Base-by-base conservation (phyloP, 2,797 vertebrate species). In the Melanogrammus aeglefinus region DNA sequence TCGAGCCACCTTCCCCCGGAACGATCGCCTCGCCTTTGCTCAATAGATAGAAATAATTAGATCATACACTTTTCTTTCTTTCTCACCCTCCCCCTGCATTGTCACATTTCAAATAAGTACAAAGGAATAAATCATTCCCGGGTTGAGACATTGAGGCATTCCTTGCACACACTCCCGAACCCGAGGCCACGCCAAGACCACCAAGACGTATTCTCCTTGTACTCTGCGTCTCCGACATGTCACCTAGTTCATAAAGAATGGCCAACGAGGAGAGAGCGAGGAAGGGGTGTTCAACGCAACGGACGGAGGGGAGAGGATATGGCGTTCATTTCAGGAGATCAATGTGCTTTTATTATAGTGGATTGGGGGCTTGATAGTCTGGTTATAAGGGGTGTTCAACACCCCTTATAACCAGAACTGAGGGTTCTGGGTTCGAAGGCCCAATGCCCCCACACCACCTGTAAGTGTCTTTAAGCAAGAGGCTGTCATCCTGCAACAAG, bases 241-340 rank as follows among this genome's bases (percentile, higher is more conserved):
- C 6, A 33, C 14, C 0, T 63, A 79, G 71, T 83, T 81, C 75
- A 71, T 16, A 69, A 39, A 39, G 57, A 70, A 27, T 69, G 21
- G 4, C 21, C 57, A 63, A 63, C 57, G 57, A 24, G 21, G 47
- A 12, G 3, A 8, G n/a, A 76, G 7, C 6, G 9, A 73, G 72
- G 8, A 47, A 36, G 27, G 33, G 57, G 2, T 47, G 3, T 13
- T 27, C 27, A 75, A 21, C 72, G 41, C 36, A 76, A 79, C 4
- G 31, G 66, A 51, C 69, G 77, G 7, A 83, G 86, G 83, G 75
- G 75, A 72, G 39, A 75, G 73, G 72, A 82, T 78, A 21, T 9
- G 80, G 57, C 4, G 75, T 76, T 79, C 77, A 77, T 76, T 75
- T 75, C 6, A 63, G 47, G 57, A 1, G 57, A 24, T 63, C 57